These are phyloP conservation scores for Onychomys leucogaster DNA, from an alignment of 2,797 vertebrate genomes.

Conservation along the genomic window DNA sequence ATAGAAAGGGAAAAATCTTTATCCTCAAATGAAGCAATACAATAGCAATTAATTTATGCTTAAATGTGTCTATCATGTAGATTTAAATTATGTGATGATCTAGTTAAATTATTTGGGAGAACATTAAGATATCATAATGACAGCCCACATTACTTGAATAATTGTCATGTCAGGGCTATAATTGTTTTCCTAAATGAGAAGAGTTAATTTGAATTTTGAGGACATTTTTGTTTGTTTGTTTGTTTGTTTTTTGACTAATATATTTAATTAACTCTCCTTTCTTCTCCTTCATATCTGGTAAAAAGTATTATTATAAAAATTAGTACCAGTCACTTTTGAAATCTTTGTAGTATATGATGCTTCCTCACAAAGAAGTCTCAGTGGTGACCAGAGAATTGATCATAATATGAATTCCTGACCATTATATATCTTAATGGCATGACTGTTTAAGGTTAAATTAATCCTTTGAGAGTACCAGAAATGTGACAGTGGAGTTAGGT, in stretches of 20 bases:
- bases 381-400: neutral
- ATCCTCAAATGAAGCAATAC: neutral
- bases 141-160: neutral
- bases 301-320: neutral
- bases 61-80: neutral
- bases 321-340: neutral
- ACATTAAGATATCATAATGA: neutral
- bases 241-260: neutral
- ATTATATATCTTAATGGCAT: neutral
- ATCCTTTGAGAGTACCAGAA: neutral
- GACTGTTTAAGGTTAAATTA: neutral
- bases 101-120: conserved; percentile 8
- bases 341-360: neutral
- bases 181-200: neutral
- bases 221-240: neutral
- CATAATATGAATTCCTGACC: neutral
- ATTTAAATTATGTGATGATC: neutral
- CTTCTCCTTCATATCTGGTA: neutral
- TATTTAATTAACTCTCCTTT: neutral
- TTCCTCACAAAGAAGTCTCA: neutral
- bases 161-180: neutral
- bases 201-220: neutral
- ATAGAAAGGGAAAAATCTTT: neutral
- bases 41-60: neutral
- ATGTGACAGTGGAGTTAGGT: neutral